A percentile compares a stretch with the other conserved stretches of the same genome.
phyloP scores from a whole-genome alignment of 2,888 invertebrate species.

The Lycaena phlaeas region DNA sequence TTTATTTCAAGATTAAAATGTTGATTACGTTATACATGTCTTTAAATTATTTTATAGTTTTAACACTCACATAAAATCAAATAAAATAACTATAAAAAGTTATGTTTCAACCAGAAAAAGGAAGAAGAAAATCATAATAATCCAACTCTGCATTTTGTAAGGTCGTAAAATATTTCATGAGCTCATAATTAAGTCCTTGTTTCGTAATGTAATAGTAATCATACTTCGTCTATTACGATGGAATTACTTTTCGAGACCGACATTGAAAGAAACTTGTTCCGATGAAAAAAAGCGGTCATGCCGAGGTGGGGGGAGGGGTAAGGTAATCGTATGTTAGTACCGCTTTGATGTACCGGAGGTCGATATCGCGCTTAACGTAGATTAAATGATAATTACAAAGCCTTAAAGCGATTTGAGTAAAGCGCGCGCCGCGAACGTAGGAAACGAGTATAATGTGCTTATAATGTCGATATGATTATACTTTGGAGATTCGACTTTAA shows the following conservation, averaged over 20 bases:
- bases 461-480: background rate
- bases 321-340: conserved; percentile 60
- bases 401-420: conserved; percentile 13
- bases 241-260: conserved; percentile 52
- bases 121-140: no score
- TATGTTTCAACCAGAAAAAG: no score
- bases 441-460: conserved; percentile 7
- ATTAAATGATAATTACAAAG: conserved; percentile 24
- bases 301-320: conserved; percentile 44
- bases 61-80: no score
- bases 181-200: conserved; percentile 35
- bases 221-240: conserved; percentile 57
- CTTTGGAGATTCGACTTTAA: background rate
- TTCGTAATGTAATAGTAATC: conserved; percentile 50
- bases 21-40: no score
- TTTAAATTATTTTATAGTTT: no score
- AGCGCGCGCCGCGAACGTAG: conserved; percentile 9
- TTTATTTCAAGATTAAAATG: no score
- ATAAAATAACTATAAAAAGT: no score
- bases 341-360: conserved; percentile 55
- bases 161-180: conserved; percentile 12
- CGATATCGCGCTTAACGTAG: conserved; percentile 28
- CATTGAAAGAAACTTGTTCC: conserved; percentile 56
- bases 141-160: background rate
- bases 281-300: conserved; percentile 48